These are phyloP conservation scores for Babylonia areolata DNA, from an alignment of 1,140 invertebrate genomes.

Conservation along the genomic window DNA sequence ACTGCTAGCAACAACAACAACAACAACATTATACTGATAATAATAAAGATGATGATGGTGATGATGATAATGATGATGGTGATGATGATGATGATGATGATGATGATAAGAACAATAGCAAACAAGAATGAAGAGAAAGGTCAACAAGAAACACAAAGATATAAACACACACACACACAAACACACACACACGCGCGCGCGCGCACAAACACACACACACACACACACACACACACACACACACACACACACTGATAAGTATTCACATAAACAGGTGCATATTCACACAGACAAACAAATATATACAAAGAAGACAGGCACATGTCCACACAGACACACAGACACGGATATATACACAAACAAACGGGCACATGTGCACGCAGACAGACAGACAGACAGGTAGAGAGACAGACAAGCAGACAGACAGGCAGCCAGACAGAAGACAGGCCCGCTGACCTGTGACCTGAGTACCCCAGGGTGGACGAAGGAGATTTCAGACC, in stretches of 20 bases:
- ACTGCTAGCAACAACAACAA: no score
- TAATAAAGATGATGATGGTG: no score
- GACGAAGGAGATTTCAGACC: constrained; percentile 57
- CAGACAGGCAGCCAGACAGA: not conserved
- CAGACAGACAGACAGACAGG: not conserved
- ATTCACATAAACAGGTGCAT: not conserved
- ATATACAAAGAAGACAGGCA: not conserved
- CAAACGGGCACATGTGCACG: not conserved
- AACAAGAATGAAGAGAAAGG: no score
- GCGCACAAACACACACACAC: constrained; percentile 29
- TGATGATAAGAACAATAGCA: no score
- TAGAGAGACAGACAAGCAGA: not conserved
- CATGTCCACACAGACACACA: not conserved
- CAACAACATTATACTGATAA: no score
- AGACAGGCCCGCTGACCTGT: not conserved
- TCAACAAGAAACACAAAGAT: not conserved
- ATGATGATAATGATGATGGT: no score
- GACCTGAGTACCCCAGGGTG: not conserved
- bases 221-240: not conserved
- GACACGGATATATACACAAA: not conserved
- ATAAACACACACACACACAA: not conserved
- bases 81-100: no score
- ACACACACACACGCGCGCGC: not conserved
- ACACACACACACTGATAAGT: constrained; percentile 24
- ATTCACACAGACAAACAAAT: not conserved